Evolutionary conservation across 2,113 vertebrate genomes (phyloP), one percentile per base, ranked within the genome.

Genomic region (Crotalus tigris): DNA sequence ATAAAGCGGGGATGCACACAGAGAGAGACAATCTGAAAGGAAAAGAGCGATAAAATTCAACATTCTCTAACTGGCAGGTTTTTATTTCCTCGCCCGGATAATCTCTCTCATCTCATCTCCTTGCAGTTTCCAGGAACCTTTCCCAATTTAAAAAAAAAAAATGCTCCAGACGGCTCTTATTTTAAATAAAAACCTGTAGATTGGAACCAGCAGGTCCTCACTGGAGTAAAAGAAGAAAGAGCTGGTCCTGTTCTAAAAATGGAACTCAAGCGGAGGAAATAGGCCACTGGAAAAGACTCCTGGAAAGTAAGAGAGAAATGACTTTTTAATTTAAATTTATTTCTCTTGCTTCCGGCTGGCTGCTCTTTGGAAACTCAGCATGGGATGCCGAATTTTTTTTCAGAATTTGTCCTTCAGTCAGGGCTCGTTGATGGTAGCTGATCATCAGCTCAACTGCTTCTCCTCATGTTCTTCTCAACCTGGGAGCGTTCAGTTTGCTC

Each of bases 171-270:
- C 26, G 91, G 54, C 89, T 24, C 51, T 1, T 92, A 64, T 19
- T 33, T 85, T 4, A 3, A 92, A 93, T 53, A 94, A 94, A 95
- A 92, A 8, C 4, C 4, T 7, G 91, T 88, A 94, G 57, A 33
- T 93, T 94, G 24, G 23, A 93, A 95, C 44, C 95, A 95, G 90
- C 91, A 91, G 93, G 92, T 64, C 85, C 75, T 55, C 88, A 1
- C 88, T 59, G 86, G 49, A 91, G 21, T 0, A 24, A 69, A 2
- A 23, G 91, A 61, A 49, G 57, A 59, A 53, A 2, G 51, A 91
- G 3, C 11, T 0, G 0, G 4, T 4, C 0, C 87, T 1, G 51
- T 11, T 94, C 92, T 94, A n/a, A 89, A 95, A 92, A 23, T 91
- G 92, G 95, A 49, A 94, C 88, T 44, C 46, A 75, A 87, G 17